Percentiles rank a stretch among this genome's conserved stretches.
These are phyloP conservation scores for Pseudococcus viburni DNA, from an alignment of 2,888 invertebrate species.

Conservation along the genomic window DNA sequence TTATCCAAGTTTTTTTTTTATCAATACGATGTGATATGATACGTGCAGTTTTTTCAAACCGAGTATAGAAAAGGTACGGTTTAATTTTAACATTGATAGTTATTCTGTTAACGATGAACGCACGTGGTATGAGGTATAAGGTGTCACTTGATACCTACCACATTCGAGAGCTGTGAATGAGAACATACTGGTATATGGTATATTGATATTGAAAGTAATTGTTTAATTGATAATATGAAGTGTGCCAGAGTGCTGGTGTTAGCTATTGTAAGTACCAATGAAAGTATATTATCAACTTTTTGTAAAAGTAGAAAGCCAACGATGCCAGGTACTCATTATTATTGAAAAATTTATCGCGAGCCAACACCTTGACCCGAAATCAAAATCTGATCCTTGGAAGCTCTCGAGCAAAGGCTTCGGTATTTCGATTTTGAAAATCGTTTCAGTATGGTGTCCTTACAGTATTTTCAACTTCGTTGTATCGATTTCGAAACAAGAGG, in stretches of 20 bases:
- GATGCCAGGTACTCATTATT: background rate
- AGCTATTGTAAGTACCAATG: background rate
- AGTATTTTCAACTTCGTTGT: background rate
- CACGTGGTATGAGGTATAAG: background rate
- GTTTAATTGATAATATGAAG: background rate
- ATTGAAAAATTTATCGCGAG: background rate
- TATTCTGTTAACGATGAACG: background rate
- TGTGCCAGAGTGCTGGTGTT: background rate
- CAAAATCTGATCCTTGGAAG: background rate
- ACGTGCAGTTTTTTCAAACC: background rate
- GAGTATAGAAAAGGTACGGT: constrained; percentile 23
- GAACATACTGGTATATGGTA: background rate
- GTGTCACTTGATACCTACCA: constrained; percentile 6
- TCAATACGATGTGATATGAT: constrained; percentile 32
- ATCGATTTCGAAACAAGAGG: background rate
- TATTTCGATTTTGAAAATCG: background rate
- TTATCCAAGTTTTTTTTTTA: constrained; percentile 17
- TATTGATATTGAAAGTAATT: constrained; percentile 19
- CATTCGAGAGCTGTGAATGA: background rate
- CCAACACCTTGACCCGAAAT: background rate
- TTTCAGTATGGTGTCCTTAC: background rate
- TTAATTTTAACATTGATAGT: background rate
- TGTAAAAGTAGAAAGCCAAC: background rate
- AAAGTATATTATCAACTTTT: background rate
- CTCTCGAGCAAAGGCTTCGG: background rate